phyloP scores from a whole-genome alignment of 2,797 vertebrate genomes.

The Poecilia velifera region DNA sequence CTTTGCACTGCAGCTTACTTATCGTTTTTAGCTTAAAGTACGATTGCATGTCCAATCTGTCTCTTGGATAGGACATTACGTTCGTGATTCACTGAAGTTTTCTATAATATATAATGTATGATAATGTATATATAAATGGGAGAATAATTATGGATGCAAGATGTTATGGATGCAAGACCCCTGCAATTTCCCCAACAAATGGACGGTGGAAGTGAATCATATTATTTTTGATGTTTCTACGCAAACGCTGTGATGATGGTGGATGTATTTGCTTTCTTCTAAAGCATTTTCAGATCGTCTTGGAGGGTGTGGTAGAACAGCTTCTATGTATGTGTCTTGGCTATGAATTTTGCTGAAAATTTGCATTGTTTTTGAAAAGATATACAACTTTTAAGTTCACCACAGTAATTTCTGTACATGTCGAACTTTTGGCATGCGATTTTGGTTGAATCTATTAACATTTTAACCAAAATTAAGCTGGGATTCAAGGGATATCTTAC shows the following conservation, averaged over 20 bases:
- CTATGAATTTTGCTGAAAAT: no score
- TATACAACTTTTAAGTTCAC: background rate
- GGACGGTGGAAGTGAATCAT: background rate
- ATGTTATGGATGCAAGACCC: no score
- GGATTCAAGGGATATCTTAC: no score
- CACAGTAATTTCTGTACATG: background rate
- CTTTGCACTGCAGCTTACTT: background rate
- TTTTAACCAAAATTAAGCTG: background rate
- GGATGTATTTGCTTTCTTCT: background rate
- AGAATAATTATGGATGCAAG: background rate
- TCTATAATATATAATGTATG: background rate
- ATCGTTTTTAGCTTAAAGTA: background rate
- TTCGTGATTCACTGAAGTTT: background rate
- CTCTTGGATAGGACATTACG: background rate
- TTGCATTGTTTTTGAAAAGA: background rate
- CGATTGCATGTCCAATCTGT: background rate
- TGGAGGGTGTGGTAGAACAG: no score
- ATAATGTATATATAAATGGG: no score
- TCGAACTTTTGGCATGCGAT: background rate
- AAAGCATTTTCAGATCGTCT: background rate
- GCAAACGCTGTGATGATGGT: background rate
- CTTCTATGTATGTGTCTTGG: background rate
- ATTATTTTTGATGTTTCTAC: background rate
- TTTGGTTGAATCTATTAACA: no score
- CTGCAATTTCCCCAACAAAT: background rate